A percentile compares a stretch with the other conserved stretches of the same genome.
These are phyloP conservation scores for Halictus quadricinctus DNA, from an alignment of 2,888 invertebrate genomes.

Conservation along the genomic window DNA sequence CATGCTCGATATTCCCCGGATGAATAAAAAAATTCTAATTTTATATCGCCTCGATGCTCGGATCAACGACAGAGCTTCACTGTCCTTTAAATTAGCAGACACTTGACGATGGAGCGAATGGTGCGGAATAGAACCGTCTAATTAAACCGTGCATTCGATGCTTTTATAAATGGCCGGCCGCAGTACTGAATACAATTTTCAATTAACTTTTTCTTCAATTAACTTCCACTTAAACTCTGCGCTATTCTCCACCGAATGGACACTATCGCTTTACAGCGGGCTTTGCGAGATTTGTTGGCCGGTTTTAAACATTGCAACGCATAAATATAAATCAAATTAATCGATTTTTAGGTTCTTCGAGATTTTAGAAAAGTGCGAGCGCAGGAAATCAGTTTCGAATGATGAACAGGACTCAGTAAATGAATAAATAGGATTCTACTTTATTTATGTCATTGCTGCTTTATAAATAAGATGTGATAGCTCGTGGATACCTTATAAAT, in stretches of 20 bases:
- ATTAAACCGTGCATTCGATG: not conserved
- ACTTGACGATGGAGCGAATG: not conserved
- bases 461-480: no score
- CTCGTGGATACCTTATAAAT: no score
- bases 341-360: not conserved
- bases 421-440: not conserved
- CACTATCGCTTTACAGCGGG: not conserved
- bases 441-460: not conserved
- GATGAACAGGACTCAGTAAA: not conserved
- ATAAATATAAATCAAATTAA: not conserved
- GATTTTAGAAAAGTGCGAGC: not conserved
- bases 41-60: not conserved
- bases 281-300: not conserved
- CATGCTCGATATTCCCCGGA: not conserved
- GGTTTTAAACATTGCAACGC: not conserved
- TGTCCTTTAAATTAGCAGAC: slow-evolving; percentile 5
- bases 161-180: not conserved
- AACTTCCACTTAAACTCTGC: not conserved
- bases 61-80: not conserved
- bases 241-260: not conserved
- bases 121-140: not conserved
- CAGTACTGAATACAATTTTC: not conserved
- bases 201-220: not conserved
- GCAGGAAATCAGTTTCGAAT: not conserved
- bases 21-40: not conserved